A percentile compares a stretch with the other conserved stretches of the same genome.
Evolutionary conservation across 2,113 vertebrate genomes (phyloP).

Genomic region (Tylochromis polylepis): DNA sequence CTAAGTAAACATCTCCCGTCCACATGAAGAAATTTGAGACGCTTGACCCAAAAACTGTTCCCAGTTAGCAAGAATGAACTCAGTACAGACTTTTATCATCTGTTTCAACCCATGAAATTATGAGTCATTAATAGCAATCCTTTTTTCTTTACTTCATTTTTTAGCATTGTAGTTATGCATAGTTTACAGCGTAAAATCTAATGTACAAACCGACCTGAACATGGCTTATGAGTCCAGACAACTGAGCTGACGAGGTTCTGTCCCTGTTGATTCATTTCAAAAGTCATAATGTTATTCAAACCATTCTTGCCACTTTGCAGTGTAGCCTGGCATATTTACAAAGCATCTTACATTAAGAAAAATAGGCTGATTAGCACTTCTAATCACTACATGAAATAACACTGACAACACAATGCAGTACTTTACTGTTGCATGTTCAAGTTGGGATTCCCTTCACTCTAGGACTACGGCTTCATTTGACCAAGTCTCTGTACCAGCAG

Average conservation of each 20-base stretch:
- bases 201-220: background rate
- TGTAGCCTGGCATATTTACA: background rate
- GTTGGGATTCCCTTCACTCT: background rate
- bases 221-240: background rate
- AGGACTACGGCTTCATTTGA: background rate
- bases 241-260: rapidly evolving
- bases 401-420: rapidly evolving
- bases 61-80: background rate
- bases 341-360: rapidly evolving
- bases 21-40: background rate
- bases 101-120: background rate
- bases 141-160: background rate
- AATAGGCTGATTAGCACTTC: background rate
- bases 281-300: background rate
- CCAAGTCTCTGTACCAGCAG: background rate
- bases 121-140: rapidly evolving
- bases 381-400: background rate
- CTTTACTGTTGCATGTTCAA: background rate
- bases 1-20: rapidly evolving
- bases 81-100: background rate
- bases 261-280: background rate
- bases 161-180: background rate
- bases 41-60: background rate
- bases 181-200: background rate
- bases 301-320: background rate